phyloP scores from a whole-genome alignment of 2,888 invertebrate genomes.

The Stictocephala bisonia region DNA sequence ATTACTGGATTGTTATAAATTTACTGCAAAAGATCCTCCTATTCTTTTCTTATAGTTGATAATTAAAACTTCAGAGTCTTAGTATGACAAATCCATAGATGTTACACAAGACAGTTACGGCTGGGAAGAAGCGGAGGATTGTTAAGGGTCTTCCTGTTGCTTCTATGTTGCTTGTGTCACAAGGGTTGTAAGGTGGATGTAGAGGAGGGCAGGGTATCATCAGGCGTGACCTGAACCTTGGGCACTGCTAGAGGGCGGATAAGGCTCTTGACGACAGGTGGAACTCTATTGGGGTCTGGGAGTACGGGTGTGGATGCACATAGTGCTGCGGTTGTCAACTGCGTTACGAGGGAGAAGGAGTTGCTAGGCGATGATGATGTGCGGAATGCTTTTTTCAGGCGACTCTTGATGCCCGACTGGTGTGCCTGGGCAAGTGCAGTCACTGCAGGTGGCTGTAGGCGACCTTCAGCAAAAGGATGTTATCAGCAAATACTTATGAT shows the following conservation, averaged over 20 bases:
- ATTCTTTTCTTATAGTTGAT: too few species aligned
- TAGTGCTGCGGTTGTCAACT: conserved; percentile 71
- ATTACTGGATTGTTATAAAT: too few species aligned
- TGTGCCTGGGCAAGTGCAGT: conserved; percentile 51
- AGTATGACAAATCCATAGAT: neutral
- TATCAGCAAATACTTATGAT: too few species aligned
- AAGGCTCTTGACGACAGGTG: conserved; percentile 70
- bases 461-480: conserved; percentile 46
- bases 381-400: conserved; percentile 70
- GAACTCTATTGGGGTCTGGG: conserved; percentile 67
- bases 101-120: conserved; percentile 20
- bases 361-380: conserved; percentile 67
- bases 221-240: conserved; percentile 65
- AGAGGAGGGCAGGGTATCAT: neutral
- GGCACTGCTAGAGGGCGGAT: conserved; percentile 71
- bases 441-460: conserved; percentile 62
- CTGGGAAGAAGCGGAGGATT: conserved; percentile 33
- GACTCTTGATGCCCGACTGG: conserved; percentile 65
- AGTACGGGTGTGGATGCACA: conserved; percentile 72
- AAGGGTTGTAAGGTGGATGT: conserved; percentile 6
- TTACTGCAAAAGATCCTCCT: too few species aligned
- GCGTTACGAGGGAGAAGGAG: conserved; percentile 64
- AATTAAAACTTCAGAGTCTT: too few species aligned
- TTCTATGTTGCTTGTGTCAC: conserved; percentile 32
- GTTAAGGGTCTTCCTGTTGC: conserved; percentile 18